phyloP scores from a whole-genome alignment of 2,888 invertebrate genomes.

The Malachius bipustulatus region DNA sequence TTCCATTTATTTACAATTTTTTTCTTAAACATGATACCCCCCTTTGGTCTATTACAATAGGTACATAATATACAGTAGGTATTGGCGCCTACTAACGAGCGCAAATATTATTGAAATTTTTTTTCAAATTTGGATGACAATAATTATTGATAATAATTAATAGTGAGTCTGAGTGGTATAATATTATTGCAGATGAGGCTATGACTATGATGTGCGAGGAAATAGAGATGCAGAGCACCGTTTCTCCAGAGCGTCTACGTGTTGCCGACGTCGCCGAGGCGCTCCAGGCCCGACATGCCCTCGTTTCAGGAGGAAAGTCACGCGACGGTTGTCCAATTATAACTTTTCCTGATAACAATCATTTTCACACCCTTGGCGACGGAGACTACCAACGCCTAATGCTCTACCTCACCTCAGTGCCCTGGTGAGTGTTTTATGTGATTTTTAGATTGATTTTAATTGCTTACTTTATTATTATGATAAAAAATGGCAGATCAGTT shows the following conservation, averaged over 20 bases:
- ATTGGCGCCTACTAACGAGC: too few species aligned
- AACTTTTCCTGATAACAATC: conserved; percentile 88
- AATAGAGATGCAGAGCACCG: conserved; percentile 31
- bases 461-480: too few species aligned
- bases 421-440: conserved; percentile 74
- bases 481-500: too few species aligned
- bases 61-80: too few species aligned
- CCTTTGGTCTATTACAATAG: too few species aligned
- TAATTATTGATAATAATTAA: too few species aligned
- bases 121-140: too few species aligned
- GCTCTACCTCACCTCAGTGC: conserved; percentile 89
- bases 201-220: conserved; percentile 26
- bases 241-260: conserved; percentile 41
- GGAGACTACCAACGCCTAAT: conserved; percentile 84
- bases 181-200: conserved; percentile 34
- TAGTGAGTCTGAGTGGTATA: too few species aligned
- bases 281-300: conserved; percentile 77
- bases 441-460: too few species aligned
- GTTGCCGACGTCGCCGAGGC: conserved; percentile 77
- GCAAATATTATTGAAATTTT: too few species aligned
- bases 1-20: too few species aligned
- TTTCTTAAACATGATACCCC: too few species aligned
- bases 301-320: conserved; percentile 89
- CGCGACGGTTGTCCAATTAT: conserved; percentile 85
- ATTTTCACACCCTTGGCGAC: conserved; percentile 71